Conservation (phyloP, 2,888 invertebrate species). For the Pristionchus fissidentatus region DNA sequence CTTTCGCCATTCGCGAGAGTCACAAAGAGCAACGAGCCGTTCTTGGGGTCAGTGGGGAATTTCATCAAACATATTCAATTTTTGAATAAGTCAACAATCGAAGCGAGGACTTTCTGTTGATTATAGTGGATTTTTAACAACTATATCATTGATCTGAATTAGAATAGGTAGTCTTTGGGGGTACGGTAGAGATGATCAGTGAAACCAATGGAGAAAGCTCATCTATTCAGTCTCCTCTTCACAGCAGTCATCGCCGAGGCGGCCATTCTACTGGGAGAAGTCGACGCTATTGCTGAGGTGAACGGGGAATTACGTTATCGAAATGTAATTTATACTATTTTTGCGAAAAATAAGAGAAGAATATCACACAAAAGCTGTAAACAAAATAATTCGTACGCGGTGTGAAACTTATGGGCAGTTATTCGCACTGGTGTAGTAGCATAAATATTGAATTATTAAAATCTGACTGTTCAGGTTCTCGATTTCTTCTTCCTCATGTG, state of each 20-base stretch:
- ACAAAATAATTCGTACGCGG: too few relatives aligned
- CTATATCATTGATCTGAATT: too few relatives aligned
- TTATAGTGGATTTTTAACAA: too few relatives aligned
- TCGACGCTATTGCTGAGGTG: slow-evolving; percentile 93
- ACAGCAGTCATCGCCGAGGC: slow-evolving; percentile 82
- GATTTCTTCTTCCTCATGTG: slow-evolving; percentile 96
- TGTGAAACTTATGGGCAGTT: too few relatives aligned
- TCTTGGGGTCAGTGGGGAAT: slow-evolving; percentile 81
- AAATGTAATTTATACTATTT: background rate
- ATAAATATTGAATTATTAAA: background rate
- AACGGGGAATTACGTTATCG: background rate
- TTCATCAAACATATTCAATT: background rate
- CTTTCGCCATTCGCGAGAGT: slow-evolving; percentile 92
- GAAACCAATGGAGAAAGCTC: background rate
- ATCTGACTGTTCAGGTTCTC: slow-evolving; percentile 76
- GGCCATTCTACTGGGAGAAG: slow-evolving; percentile 90
- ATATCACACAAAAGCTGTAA: background rate
- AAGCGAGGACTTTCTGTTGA: background rate
- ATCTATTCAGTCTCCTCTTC: slow-evolving; percentile 82
- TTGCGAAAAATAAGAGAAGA: background rate
- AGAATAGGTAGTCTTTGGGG: background rate
- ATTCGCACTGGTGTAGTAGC: background rate
- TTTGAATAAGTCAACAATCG: background rate
- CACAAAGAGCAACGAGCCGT: slow-evolving; percentile 96
- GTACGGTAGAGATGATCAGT: background rate